Evolutionary conservation across 2,797 vertebrate genomes (phyloP).

Genomic region (Tympanoctomys barrerae): DNA sequence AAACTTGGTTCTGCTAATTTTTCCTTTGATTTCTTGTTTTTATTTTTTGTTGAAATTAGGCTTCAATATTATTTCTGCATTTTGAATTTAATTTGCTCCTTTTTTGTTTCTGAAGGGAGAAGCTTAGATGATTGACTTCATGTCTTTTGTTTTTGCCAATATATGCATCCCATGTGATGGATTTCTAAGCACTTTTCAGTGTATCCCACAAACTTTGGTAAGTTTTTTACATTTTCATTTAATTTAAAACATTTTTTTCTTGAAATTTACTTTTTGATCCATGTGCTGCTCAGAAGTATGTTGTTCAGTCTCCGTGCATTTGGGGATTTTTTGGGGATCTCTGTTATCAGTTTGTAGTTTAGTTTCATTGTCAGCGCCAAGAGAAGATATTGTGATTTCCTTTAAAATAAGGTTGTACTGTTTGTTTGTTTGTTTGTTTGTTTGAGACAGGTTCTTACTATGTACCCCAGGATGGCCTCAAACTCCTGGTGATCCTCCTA

Average conservation of each 20-base stretch:
- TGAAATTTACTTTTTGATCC: neutral
- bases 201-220: neutral
- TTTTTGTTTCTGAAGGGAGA: neutral
- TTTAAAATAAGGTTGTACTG: neutral
- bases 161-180: neutral
- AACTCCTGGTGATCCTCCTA: neutral
- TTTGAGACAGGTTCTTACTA: neutral
- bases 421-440: neutral
- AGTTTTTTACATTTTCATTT: slow-evolving; percentile 18
- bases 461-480: neutral
- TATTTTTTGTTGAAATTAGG: neutral
- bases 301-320: neutral
- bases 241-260: neutral
- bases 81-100: neutral
- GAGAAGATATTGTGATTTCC: neutral
- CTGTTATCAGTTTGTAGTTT: neutral
- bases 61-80: neutral
- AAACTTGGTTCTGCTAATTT: slow-evolving; percentile 19
- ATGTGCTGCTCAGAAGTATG: neutral
- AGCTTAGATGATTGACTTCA: neutral
- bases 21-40: neutral
- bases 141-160: neutral
- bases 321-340: neutral
- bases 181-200: neutral
- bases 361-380: neutral